Evolutionary conservation across 2,797 vertebrate species (phyloP), one percentile per base, ranked within the genome.

Genomic region (Galaxias olidus): DNA sequence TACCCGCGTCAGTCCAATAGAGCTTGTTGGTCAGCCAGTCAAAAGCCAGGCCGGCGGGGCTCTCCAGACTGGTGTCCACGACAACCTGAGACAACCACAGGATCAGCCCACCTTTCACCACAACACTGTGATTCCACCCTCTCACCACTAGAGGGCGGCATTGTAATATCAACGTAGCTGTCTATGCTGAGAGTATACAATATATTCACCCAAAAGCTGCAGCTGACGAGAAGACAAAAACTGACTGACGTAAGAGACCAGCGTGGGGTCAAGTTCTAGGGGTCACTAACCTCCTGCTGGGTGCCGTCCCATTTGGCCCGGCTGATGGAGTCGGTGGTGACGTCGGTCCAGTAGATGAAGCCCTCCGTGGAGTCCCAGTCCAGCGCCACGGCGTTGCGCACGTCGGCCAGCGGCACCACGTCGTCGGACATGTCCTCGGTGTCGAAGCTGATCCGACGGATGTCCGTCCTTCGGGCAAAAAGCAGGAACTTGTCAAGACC

Each of bases 401-500:
- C 95, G 55, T 98, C 96, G 67, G 96, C 94, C 89, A 99, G 91
- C 71, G 96, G 96, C 79, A 99, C 95, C 91, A 99, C 97, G 73
- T 95, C 94, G 61, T 99, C 96, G 58, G 97, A 96, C 90, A 95
- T 93, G 90, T 99, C 98, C 82, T 96, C 95, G 0, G 96, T 99
- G 87, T 99, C 98, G 54, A 99, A 98, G 94, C 98, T 99, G 96
- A 99, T 93, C 87, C 96, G 96, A 94, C 96, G 95, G 97, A 99
- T 98, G 95, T 99, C 98, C 96, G 98, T 99, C 97, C 96, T 98
- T 98, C 98, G 95, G 94, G 98, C 97, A 98, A 99, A 99, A 98
- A 99, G 98, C 97, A 99, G 98, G 98, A 99, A 99, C 97, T 98
- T 98, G 96, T 99, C 98, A 98, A 99, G 97, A 98, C 98, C 98